These are phyloP conservation scores for Microcebus tavaratra DNA, from an alignment of 2,113 vertebrate species.

Conservation along the genomic window DNA sequence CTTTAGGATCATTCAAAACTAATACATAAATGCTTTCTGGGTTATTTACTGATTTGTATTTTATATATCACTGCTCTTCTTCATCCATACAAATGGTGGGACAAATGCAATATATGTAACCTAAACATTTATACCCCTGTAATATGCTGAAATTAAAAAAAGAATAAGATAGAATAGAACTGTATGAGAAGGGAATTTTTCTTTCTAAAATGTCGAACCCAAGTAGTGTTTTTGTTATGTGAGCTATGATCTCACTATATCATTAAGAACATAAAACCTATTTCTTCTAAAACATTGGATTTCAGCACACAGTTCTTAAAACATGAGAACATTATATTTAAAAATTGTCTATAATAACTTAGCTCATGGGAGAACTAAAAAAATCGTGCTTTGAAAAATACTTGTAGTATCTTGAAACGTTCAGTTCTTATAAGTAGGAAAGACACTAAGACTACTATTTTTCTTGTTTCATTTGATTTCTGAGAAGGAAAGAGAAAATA, in stretches of 20 bases:
- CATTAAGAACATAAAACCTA: constrained; percentile 29
- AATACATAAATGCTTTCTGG: neutral
- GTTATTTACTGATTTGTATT: neutral
- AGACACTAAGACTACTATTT: neutral
- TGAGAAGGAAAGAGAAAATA: constrained; percentile 12
- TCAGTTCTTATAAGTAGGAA: constrained; percentile 28
- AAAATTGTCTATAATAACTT: neutral
- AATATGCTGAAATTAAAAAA: neutral
- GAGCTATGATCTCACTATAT: neutral
- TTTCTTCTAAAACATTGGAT: constrained; percentile 24
- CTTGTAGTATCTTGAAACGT: constrained; percentile 14
- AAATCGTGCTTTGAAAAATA: constrained; percentile 44
- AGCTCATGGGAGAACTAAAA: neutral
- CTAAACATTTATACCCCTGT: too few relatives aligned
- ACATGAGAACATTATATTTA: neutral
- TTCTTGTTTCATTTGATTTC: constrained; percentile 9
- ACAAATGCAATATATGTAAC: too few relatives aligned
- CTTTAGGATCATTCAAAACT: constrained; percentile 23
- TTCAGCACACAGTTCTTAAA: neutral
- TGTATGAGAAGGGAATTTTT: neutral
- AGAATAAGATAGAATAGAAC: neutral
- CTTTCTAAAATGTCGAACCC: constrained; percentile 12
- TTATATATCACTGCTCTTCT: neutral
- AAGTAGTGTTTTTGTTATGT: neutral
- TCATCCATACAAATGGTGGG: neutral